Percentiles rank a stretch among this genome's conserved stretches.
Conservation (phyloP, 2,888 invertebrate genomes). For the Molorchus minor region DNA sequence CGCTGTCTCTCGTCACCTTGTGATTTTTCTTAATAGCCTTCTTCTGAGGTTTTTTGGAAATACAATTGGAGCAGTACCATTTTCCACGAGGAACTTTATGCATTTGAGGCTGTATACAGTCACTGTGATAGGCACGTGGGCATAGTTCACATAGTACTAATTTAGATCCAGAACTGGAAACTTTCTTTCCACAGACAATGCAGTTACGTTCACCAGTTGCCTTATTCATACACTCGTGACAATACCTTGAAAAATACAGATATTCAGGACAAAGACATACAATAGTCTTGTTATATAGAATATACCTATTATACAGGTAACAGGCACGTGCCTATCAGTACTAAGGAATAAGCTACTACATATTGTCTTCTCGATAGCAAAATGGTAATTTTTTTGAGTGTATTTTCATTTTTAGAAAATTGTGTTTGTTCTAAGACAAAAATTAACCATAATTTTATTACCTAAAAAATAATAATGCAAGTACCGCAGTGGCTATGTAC, state of each 20-base stretch:
- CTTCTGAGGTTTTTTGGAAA: conserved; percentile 80
- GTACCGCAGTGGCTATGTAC: too few relatives aligned
- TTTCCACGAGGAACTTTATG: conserved; percentile 71
- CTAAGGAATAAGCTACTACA: too few relatives aligned
- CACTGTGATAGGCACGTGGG: conserved; percentile 90
- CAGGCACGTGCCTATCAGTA: too few relatives aligned
- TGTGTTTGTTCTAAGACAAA: too few relatives aligned
- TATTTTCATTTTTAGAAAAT: too few relatives aligned
- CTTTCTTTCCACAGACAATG: conserved; percentile 87
- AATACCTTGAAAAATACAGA: conserved; percentile 82
- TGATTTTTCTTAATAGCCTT: conserved; percentile 71
- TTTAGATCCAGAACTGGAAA: conserved; percentile 64
- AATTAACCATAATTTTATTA: too few relatives aligned
- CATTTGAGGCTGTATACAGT: conserved; percentile 90
- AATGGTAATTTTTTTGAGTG: too few relatives aligned
- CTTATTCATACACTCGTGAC: conserved; percentile 94
- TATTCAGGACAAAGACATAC: too few relatives aligned
- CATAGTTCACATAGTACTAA: conserved; percentile 91
- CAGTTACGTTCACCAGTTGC: conserved; percentile 93
- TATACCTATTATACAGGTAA: too few relatives aligned
- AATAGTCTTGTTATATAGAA: too few relatives aligned
- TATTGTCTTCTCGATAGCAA: too few relatives aligned
- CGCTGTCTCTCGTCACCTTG: conserved; percentile 65
- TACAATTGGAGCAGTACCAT: conserved; percentile 84
- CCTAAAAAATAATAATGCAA: too few relatives aligned